A percentile compares a stretch with the other conserved stretches of the same genome.
Evolutionary conservation across 1,140 invertebrate genomes (phyloP).

Genomic region (Scaptodrosophila lebanonensis): DNA sequence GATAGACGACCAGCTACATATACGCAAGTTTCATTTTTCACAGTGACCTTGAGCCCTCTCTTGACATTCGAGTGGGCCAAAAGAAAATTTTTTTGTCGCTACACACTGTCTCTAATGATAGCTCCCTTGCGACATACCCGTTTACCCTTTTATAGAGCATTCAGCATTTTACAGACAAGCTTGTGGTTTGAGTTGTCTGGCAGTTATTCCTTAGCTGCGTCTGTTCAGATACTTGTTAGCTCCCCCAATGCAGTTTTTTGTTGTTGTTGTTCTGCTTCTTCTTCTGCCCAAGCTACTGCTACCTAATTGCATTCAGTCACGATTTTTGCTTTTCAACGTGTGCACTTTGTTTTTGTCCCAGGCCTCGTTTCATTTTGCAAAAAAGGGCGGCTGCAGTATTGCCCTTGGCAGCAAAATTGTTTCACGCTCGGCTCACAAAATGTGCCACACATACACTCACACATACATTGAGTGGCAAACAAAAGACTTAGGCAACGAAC

Average conservation of each 20-base stretch:
- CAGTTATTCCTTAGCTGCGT: conserved; percentile 20
- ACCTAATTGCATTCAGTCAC: conserved; percentile 73
- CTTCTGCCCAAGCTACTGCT: conserved; percentile 19
- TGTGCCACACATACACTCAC: background rate
- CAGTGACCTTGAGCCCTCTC: too few species aligned
- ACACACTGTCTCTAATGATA: too few species aligned
- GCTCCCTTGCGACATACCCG: too few species aligned
- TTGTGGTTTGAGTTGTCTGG: conserved; percentile 2
- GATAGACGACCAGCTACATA: too few species aligned
- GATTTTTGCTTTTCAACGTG: conserved; percentile 43
- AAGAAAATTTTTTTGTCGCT: too few species aligned
- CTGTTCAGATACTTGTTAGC: background rate
- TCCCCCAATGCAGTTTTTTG: too few species aligned
- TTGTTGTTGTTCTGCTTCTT: too few species aligned
- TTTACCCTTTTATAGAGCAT: too few species aligned
- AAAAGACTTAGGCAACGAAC: conserved; percentile 66
- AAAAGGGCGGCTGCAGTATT: conserved; percentile 27
- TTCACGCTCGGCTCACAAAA: conserved; percentile 23
- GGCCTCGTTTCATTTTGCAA: conserved; percentile 13
- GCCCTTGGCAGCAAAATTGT: conserved; percentile 67
- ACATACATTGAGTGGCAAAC: too few species aligned
- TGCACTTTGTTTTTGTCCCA: conserved; percentile 24
- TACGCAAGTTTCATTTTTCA: too few species aligned
- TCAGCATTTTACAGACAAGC: too few species aligned
- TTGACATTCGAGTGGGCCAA: too few species aligned